A percentile compares a stretch with the other conserved stretches of the same genome.
Evolutionary conservation across 2,113 vertebrate genomes (phyloP).

Genomic region (Callopanchax toddi): DNA sequence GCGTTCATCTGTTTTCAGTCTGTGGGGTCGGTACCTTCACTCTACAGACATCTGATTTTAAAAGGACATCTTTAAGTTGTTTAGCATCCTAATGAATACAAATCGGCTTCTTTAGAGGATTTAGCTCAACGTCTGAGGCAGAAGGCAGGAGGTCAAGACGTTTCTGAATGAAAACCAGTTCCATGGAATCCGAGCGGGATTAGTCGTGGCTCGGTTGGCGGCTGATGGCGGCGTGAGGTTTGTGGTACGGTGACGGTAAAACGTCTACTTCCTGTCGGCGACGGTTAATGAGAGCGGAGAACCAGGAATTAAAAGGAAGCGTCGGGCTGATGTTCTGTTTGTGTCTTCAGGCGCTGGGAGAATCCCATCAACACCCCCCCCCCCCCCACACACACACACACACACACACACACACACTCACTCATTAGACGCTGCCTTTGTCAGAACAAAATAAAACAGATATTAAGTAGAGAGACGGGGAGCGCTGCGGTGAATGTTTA

Average conservation of each 20-base stretch:
- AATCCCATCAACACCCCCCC: slow-evolving; percentile 61
- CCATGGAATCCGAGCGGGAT: slow-evolving; percentile 33
- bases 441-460: slow-evolving; percentile 75
- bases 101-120: slow-evolving; percentile 31
- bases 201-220: slow-evolving; percentile 33
- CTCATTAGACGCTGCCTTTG: slow-evolving; percentile 77
- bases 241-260: slow-evolving; percentile 40
- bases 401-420: too few species aligned
- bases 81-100: slow-evolving; percentile 20
- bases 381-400: too few species aligned
- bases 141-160: slow-evolving; percentile 34
- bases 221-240: slow-evolving; percentile 26
- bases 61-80: slow-evolving; percentile 4
- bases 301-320: slow-evolving; percentile 65
- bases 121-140: slow-evolving; percentile 27
- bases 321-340: slow-evolving; percentile 64
- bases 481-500: slow-evolving; percentile 71
- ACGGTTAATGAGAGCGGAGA: slow-evolving; percentile 61
- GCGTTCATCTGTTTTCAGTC: slow-evolving; percentile 5
- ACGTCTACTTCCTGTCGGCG: slow-evolving; percentile 50
- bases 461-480: slow-evolving; percentile 68
- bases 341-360: slow-evolving; percentile 63
- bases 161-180: slow-evolving; percentile 43
- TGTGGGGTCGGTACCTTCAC: slow-evolving; percentile 5
- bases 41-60: background rate